Conservation (phyloP, 2,888 invertebrate genomes). For the Erpobdella octoculata region DNA sequence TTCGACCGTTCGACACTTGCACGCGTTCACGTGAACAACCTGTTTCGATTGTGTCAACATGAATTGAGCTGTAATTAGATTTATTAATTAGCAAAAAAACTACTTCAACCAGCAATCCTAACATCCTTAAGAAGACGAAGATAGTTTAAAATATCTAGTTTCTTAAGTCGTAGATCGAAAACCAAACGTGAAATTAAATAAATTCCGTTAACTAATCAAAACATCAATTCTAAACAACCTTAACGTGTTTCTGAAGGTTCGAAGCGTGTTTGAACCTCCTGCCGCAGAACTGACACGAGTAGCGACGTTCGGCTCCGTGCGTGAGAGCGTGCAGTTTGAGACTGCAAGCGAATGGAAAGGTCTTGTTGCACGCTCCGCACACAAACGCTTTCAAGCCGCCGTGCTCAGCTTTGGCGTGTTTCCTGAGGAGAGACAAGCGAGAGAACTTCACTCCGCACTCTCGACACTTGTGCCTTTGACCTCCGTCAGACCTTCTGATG, state of each 20-base stretch:
- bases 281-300: constrained; percentile 26
- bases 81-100: too few relatives aligned
- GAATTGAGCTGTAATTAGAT: too few relatives aligned
- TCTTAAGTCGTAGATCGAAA: too few relatives aligned
- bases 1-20: constrained; percentile 26
- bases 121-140: too few relatives aligned
- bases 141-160: too few relatives aligned
- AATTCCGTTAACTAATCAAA: too few relatives aligned
- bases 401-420: constrained; percentile 27
- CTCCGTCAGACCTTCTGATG: not conserved
- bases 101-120: too few relatives aligned
- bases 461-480: constrained; percentile 17
- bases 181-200: too few relatives aligned
- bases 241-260: constrained; percentile 30
- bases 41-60: constrained; percentile 7
- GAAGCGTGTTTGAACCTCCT: constrained; percentile 28
- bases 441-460: constrained; percentile 22
- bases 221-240: too few relatives aligned
- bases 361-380: constrained; percentile 25
- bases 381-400: constrained; percentile 20
- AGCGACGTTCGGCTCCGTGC: constrained; percentile 25
- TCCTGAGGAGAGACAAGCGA: constrained; percentile 19
- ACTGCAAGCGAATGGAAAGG: constrained; percentile 24
- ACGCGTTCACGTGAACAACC: constrained; percentile 27
- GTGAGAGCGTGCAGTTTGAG: constrained; percentile 26